A percentile compares a stretch with the other conserved stretches of the same genome.
These are phyloP conservation scores for Acholoe squamosa DNA, from an alignment of 2,888 invertebrate genomes.

Conservation along the genomic window DNA sequence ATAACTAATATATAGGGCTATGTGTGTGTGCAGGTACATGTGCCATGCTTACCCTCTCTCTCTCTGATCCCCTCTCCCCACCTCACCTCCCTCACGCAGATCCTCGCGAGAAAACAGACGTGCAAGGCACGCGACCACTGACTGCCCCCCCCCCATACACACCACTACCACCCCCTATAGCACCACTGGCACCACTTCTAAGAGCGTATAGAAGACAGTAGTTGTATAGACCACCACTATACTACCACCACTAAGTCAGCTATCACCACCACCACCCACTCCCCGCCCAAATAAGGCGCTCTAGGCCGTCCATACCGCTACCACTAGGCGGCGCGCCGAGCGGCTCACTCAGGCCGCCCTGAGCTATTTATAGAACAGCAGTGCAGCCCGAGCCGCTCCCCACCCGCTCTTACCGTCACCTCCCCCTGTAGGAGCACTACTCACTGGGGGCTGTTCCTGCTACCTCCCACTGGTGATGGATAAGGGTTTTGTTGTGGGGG, in stretches of 20 bases:
- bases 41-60: not conserved
- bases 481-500: not conserved
- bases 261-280: too few relatives aligned
- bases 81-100: not conserved
- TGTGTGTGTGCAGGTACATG: not conserved
- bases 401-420: constrained; percentile 26
- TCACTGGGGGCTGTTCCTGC: not conserved
- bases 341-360: not conserved
- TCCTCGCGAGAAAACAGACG: not conserved
- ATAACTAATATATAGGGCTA: not conserved
- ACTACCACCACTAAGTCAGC: too few relatives aligned
- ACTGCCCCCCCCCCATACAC: not conserved
- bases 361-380: constrained; percentile 14
- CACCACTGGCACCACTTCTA: constrained; percentile 28
- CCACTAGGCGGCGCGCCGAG: constrained; percentile 15
- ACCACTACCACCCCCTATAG: not conserved
- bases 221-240: not conserved
- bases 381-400: constrained; percentile 18
- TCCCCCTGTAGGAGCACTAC: not conserved
- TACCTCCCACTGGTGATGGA: not conserved
- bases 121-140: constrained; percentile 31
- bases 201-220: not conserved
- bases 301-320: not conserved
- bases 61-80: not conserved
- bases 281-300: constrained; percentile 16